Conservation (phyloP, 2,888 invertebrate genomes). For the Alentia gelatinosa region DNA sequence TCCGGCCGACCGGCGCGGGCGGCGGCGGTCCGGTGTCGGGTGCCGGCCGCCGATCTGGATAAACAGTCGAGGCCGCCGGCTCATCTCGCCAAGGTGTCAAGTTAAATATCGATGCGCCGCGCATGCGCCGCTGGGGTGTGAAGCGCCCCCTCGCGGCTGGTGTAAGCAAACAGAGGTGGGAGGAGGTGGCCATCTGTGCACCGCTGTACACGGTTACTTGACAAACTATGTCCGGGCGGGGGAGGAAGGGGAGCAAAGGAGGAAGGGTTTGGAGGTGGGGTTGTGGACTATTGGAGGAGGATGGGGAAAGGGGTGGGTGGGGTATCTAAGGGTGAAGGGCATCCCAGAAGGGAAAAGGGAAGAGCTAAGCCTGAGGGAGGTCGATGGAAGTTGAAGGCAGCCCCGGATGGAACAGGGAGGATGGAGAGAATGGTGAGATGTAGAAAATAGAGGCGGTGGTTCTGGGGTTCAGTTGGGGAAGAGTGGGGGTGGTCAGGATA, state of each 20-base stretch:
- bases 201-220: background rate
- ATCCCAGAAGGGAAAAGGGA: background rate
- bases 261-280: background rate
- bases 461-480: background rate
- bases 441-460: background rate
- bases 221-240: background rate
- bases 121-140: constrained; percentile 3
- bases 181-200: background rate
- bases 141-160: background rate
- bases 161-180: constrained; percentile 33
- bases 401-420: background rate
- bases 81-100: constrained; percentile 43
- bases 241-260: background rate
- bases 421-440: background rate
- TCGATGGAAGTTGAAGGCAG: background rate
- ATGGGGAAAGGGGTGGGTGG: background rate
- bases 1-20: background rate
- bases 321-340: background rate
- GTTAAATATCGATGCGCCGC: constrained; percentile 26
- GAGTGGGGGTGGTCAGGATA: background rate
- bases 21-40: background rate
- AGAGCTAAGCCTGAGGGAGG: background rate
- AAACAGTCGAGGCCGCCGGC: background rate
- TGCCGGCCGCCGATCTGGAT: background rate
- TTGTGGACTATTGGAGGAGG: background rate